Evolutionary conservation across 2,113 vertebrate genomes (phyloP), one percentile per base, ranked within the genome.

Genomic region (Corythoichthys haematopterus): DNA sequence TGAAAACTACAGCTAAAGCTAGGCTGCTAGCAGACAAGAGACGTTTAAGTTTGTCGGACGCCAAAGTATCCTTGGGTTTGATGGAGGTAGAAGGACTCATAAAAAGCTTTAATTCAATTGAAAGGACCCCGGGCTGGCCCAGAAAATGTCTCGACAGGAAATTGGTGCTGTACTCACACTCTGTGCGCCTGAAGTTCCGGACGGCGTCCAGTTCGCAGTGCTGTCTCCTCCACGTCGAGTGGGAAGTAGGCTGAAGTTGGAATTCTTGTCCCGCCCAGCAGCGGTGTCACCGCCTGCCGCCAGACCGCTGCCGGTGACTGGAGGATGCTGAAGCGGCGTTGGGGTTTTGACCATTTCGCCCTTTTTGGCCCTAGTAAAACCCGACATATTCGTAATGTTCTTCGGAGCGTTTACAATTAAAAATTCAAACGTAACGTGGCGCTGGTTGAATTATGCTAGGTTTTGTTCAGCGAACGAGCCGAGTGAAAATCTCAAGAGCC

Each of bases 101-200:
- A 2, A 62, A 62, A 28, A 40, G 10, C n/a, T n/a, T 13, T 1
- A 4, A 28, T 62, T 28, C 59, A 13, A 45, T 5, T 0, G 40
- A 14, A 4, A 10, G 2, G n/a, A 61, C 4, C 40, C 20, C 40
- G 7, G 13, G 28, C 28, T 47, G 10, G 48, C 11, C n/a, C 38
- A 58, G 40, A 7, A 63, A 6, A 84, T 64, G 82, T 77, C 56
- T 40, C n/a, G 35, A 38, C 64, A 74, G 71, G 69, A 80, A 83
- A 86, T 79, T 47, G 63, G 70, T 86, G 88, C 88, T 90, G 70
- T 86, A 89, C 88, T 90, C 74, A 90, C 87, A 77, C 73, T 87
- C 64, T 69, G 72, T 88, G 79, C 81, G 75, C 74, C 77, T 67
- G 76, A 86, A 82, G 67, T 71, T 80, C 84, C 87, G 87, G 82